A percentile compares a stretch with the other conserved stretches of the same genome.
Conservation (phyloP, 2,797 vertebrate species). For the Mallotus villosus region DNA sequence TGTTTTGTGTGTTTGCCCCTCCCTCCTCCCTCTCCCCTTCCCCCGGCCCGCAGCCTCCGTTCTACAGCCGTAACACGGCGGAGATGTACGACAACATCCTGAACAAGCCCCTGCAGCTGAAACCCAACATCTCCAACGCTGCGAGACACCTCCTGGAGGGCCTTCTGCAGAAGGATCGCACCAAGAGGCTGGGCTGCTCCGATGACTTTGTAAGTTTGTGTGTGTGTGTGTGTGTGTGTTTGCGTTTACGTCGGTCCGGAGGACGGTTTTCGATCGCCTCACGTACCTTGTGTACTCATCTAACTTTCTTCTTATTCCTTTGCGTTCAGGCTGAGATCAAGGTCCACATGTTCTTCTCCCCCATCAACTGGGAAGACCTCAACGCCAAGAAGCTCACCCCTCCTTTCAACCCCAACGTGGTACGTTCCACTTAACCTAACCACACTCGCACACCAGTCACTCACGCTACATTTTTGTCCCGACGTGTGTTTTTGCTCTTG, state of each 20-base stretch:
- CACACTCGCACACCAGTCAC: constrained; percentile 9
- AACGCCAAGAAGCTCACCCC: constrained; percentile 98
- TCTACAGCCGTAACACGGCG: constrained; percentile 97
- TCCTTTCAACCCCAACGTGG: constrained; percentile 99
- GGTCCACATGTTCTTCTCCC: constrained; percentile 96
- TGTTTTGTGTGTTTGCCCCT: no score
- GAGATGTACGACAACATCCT: constrained; percentile 99
- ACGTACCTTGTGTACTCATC: neutral
- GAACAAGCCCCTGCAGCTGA: constrained; percentile 96
- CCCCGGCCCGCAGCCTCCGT: constrained; percentile 83
- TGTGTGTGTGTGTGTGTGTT: constrained; percentile 1
- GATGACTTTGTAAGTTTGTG: constrained; percentile 93
- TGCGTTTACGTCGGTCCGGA: neutral
- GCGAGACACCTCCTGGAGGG: constrained; percentile 93
- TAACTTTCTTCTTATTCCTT: neutral
- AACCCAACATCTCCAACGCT: constrained; percentile 97
- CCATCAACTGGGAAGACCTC: constrained; percentile 99
- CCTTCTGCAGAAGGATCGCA: constrained; percentile 93
- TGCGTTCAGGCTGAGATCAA: constrained; percentile 92
- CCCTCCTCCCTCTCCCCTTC: neutral
- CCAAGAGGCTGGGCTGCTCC: constrained; percentile 90
- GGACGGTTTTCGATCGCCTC: neutral
- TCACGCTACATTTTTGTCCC: neutral
- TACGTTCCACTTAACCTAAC: constrained; percentile 70
- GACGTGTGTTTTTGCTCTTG: constrained; percentile 29